Evolutionary conservation across 2,797 vertebrate species (phyloP).

Genomic region (Gephyroberyx darwinii): DNA sequence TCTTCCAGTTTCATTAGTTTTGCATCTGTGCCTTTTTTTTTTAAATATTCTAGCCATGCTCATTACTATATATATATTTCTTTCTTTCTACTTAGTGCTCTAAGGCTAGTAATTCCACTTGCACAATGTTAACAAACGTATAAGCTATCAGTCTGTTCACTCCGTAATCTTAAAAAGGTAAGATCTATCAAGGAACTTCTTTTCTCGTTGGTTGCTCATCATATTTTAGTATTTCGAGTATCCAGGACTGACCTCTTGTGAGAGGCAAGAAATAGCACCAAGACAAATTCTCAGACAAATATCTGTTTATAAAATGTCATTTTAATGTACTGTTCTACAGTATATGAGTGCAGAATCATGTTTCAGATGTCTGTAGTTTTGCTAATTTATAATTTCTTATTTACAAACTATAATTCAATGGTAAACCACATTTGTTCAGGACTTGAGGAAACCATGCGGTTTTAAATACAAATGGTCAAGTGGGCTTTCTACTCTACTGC

Average conservation of each 20-base stretch:
- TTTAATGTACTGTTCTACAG: constrained; percentile 8
- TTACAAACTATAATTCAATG: constrained; percentile 22
- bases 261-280: constrained; percentile 25
- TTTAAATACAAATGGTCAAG: constrained; percentile 29
- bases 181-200: constrained; percentile 50
- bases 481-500: constrained; percentile 36
- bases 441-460: constrained; percentile 33
- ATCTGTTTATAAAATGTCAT: constrained; percentile 21
- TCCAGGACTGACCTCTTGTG: constrained; percentile 3
- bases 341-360: constrained; percentile 26
- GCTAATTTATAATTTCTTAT: constrained; percentile 14
- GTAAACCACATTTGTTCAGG: constrained; percentile 28
- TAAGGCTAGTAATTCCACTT: constrained; percentile 63
- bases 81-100: constrained; percentile 33
- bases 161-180: constrained; percentile 39
- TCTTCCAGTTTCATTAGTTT: constrained; percentile 40
- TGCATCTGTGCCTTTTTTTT: constrained; percentile 67
- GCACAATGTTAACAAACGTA: constrained; percentile 69
- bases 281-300: constrained; percentile 26
- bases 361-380: constrained; percentile 36
- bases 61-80: constrained; percentile 44
- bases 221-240: constrained; percentile 29
- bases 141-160: constrained; percentile 69
- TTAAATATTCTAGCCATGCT: constrained; percentile 26
- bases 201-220: constrained; percentile 40